Percentiles rank a stretch among this genome's conserved stretches.
Conservation (phyloP, 2,797 vertebrate genomes). For the Rhinichthys osculus region DNA sequence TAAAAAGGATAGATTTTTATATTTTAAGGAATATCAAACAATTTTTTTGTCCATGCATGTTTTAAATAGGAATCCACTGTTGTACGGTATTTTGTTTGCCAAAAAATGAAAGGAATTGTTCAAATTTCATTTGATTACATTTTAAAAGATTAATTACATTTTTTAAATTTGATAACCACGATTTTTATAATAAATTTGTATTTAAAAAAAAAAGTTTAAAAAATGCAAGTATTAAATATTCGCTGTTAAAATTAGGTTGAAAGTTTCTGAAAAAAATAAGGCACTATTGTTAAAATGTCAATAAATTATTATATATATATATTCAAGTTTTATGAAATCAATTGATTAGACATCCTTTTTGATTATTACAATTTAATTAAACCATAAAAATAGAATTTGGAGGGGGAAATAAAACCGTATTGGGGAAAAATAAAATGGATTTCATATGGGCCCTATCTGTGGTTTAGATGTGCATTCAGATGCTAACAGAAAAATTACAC, state of each 20-base stretch:
- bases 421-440: background rate
- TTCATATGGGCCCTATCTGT: background rate
- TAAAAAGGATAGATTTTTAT: no score
- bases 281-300: background rate
- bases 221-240: no score
- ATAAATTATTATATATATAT: background rate
- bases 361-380: background rate
- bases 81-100: background rate
- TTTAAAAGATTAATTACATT: background rate
- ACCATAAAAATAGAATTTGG: background rate
- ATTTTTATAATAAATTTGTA: background rate
- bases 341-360: background rate
- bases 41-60: background rate
- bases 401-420: background rate
- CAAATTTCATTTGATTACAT: background rate
- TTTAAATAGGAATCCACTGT: background rate
- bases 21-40: background rate
- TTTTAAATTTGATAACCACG: background rate
- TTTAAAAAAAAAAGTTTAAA: background rate
- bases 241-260: background rate
- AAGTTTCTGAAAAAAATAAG: background rate
- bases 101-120: background rate
- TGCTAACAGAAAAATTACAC: constrained; percentile 13
- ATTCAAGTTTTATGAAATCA: background rate
- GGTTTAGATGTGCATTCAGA: constrained; percentile 16